Conservation (phyloP, 2,797 vertebrate species). For the Menidia menidia region DNA sequence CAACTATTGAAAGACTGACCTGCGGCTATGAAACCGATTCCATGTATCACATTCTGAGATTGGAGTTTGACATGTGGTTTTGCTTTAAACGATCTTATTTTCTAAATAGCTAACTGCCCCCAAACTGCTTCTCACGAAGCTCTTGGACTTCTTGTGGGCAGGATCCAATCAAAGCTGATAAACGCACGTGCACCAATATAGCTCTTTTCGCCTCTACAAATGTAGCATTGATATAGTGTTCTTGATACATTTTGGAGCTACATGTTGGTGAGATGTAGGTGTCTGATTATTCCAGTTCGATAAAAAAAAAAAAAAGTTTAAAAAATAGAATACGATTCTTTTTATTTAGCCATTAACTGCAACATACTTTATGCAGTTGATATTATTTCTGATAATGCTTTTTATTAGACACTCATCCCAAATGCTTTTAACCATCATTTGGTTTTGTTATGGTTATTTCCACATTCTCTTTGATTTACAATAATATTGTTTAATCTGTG, state of each 20-base stretch:
- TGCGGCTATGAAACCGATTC: conserved; percentile 42
- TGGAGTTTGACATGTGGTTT: conserved; percentile 40
- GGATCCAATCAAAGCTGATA: conserved; percentile 11
- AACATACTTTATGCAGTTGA: conserved; percentile 36
- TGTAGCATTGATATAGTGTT: conserved; percentile 62
- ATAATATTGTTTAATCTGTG: conserved; percentile 33
- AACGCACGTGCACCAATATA: conserved; percentile 29
- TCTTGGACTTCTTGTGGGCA: conserved; percentile 13
- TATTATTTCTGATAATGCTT: conserved; percentile 66
- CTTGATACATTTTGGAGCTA: conserved; percentile 60
- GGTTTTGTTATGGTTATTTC: conserved; percentile 39
- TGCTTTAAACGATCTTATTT: not conserved
- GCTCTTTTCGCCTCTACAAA: conserved; percentile 35
- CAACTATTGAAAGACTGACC: conserved; percentile 5
- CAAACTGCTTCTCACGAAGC: conserved; percentile 28
- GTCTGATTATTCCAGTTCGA: conserved; percentile 34
- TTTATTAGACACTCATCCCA: conserved; percentile 38
- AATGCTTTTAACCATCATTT: conserved; percentile 58
- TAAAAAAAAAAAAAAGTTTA: conserved; percentile 11
- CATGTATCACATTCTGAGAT: conserved; percentile 18
- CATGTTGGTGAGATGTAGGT: conserved; percentile 25
- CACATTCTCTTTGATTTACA: conserved; percentile 45
- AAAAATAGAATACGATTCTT: conserved; percentile 13
- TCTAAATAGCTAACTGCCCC: not conserved
- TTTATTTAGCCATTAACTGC: conserved; percentile 39